phyloP scores from a whole-genome alignment of 2,113 vertebrate genomes.

The Accipiter cooperii region DNA sequence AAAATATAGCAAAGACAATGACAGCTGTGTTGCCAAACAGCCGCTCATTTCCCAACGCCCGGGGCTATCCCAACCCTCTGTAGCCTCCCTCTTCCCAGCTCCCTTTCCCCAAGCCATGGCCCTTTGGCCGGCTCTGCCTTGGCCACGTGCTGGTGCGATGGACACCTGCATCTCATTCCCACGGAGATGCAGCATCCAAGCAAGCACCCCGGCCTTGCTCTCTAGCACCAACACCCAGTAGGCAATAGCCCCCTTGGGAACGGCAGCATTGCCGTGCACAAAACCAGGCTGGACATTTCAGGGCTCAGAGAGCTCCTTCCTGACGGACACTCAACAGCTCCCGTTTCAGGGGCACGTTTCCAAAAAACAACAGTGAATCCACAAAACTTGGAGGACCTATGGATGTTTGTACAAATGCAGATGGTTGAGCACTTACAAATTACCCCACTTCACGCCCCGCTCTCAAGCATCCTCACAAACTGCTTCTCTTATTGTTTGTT shows the following conservation, averaged over 20 bases:
- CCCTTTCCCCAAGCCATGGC: not conserved
- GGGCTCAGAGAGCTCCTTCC: not conserved
- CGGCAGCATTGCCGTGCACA: fast-evolving
- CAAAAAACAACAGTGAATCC: fast-evolving
- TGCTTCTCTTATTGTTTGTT: conserved; percentile 23
- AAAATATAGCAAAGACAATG: not conserved
- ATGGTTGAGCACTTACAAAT: not conserved
- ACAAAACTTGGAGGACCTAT: fast-evolving
- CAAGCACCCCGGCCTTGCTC: not conserved
- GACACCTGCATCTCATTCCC: not conserved
- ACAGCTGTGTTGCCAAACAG: not conserved
- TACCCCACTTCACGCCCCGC: not conserved
- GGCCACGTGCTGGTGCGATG: fast-evolving
- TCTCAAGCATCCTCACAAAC: not conserved
- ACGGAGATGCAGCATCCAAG: not conserved
- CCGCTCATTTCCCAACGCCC: fast-evolving
- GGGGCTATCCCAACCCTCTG: not conserved
- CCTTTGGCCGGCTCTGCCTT: not conserved
- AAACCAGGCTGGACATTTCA: fast-evolving
- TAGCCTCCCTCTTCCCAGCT: not conserved
- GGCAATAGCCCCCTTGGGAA: not conserved
- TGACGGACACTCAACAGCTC: fast-evolving
- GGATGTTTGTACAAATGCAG: not conserved
- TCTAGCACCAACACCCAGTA: not conserved
- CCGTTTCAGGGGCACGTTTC: fast-evolving